Base-by-base conservation (phyloP, 1,140 invertebrate species). In the Eufriesea mexicana region DNA sequence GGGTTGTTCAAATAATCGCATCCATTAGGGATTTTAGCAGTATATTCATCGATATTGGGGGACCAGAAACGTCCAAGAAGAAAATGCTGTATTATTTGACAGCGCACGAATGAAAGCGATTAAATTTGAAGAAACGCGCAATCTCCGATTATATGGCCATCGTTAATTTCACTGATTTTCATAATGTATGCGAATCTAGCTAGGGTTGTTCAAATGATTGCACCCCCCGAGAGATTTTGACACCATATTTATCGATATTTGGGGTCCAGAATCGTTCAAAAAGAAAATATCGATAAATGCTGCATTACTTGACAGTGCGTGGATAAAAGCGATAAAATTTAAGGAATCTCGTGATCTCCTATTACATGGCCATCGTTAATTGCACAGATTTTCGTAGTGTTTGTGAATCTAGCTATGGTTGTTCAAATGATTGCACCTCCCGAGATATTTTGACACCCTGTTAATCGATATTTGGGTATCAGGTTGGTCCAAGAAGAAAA, bases 291-390 rank as follows among this genome's bases (percentile, higher is more conserved):
- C 35, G n/a, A n/a, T 9, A 49, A 47, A 28, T 68, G 79, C 66
- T 80, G 81, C 74, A 73, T 61, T 51, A 70, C 61, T 73, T 35
- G 45, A 9, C 5, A 16, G 54, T 49, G 62, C 16, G 45, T 42
- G 64, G 84, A 67, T 86, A 25, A 87, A 64, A 28, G 14, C 73
- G 47, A 82, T 81, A 81, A 84, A 87, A 77, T 73, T 47, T 68
- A 62, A n/a, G 49, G 16, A 70, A 87, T 73, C 23, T 59, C 42
- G 49, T 16, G 25, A 66, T 47, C 77, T 57, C 80, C 55, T 28
- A 8, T 35, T 70, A 35, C 57, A 76, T 28, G 62, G 61, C 45
- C 55, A 10, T 55, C 45, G 81, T 86, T 77, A 79, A 84, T 79
- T 87, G n/a, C 70, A n/a, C n/a, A n/a, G n/a, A n/a, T n/a, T n/a